Conservation (phyloP, 2,797 vertebrate species). For the Pipistrellus pygmaeus region DNA sequence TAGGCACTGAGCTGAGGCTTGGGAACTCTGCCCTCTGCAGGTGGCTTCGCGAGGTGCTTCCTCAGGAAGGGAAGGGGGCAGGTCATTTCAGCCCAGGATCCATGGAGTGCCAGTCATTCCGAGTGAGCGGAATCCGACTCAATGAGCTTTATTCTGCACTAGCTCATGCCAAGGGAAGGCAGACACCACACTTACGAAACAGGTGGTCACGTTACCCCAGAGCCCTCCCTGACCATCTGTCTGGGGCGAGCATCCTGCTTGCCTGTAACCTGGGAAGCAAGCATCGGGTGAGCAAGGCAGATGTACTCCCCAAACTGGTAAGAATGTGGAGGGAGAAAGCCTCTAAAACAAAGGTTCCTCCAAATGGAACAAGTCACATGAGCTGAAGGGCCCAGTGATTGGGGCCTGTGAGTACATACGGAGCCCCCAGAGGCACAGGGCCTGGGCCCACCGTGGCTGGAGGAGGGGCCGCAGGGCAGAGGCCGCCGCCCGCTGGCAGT, state of each 20-base stretch:
- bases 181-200: neutral
- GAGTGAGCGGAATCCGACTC: neutral
- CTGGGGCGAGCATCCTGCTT: neutral
- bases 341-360: neutral
- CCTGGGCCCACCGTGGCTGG: neutral
- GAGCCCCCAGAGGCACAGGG: rapidly evolving
- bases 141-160: neutral
- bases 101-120: neutral
- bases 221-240: rapidly evolving
- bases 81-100: neutral
- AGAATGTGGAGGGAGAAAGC: too few relatives aligned
- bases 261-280: neutral
- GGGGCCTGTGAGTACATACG: neutral
- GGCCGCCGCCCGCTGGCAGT: too few relatives aligned
- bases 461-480: neutral
- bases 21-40: neutral
- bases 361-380: neutral
- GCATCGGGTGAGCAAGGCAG: rapidly evolving
- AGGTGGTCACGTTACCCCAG: neutral
- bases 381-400: neutral
- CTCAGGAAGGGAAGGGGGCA: neutral
- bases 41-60: neutral
- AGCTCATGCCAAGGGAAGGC: neutral
- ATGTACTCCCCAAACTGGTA: neutral
- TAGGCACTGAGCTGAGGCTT: neutral